Base-by-base conservation (phyloP, 2,888 invertebrate genomes). In the Kryphioiulus occultus region DNA sequence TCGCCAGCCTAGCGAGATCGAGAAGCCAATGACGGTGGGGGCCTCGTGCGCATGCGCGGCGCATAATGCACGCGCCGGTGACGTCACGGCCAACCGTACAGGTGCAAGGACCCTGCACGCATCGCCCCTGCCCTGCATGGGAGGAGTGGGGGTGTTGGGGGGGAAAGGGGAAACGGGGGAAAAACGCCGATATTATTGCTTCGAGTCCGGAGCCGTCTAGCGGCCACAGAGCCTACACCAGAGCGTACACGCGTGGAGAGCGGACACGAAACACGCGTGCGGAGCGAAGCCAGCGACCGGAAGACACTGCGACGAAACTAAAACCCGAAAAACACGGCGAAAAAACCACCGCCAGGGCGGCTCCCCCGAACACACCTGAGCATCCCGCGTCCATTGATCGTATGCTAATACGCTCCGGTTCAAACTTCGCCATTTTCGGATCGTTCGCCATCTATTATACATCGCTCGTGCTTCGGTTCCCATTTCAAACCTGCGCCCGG, bases 41-140 rank as follows among this genome's bases (percentile, higher is more conserved):
- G 26, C 19, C 1, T 3, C 4, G 3, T 1, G 87, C 87, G 87
- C 87, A 86, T 86, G 87, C 87, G 85, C 87, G 35, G 53, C 42
- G 53, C 87, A 87, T 87, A 87, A 87, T 87, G 47, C 44, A 7
- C 19, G 85, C 39, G 39, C 5, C 39, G n/a, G 26, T 85, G 85
- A 87, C 87, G 85, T 85, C 47, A 86, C 85, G 35, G 22, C 87
- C 85, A 83, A 83, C 39, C 42, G 83, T 39, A 87, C 78, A 87
- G 87, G 78, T 87, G 82, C 82, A 82, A 22, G 78, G 39, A 26
- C 35, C 59, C n/a, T 47, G 44, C 44, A 47, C 5, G 85, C 44
- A 12, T n/a, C n/a, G 53, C 44, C 44, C 44, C 44, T 35, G 35
- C 3, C 3, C 3, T 2, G 35, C 35, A 7, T 2, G 35, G 3